phyloP scores from a whole-genome alignment of 2,888 invertebrate genomes.

The Schizaphis graminum region DNA sequence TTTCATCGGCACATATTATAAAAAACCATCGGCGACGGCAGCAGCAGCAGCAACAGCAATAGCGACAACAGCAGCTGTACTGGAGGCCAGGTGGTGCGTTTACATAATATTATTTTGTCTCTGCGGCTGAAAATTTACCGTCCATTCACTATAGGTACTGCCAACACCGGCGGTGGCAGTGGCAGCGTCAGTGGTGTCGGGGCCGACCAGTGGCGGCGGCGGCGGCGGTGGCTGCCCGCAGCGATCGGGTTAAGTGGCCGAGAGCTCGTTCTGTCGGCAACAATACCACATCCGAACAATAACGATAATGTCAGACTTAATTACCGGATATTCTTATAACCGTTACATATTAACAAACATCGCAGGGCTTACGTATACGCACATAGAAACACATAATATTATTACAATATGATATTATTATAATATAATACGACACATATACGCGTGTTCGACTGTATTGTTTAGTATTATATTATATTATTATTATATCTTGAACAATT shows the following conservation, averaged over 20 bases:
- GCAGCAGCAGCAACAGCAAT: background rate
- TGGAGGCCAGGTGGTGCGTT: slow-evolving; percentile 58
- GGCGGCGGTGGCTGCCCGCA: slow-evolving; percentile 10
- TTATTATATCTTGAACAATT: background rate
- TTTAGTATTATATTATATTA: background rate
- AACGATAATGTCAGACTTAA: slow-evolving; percentile 44
- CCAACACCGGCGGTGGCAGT: background rate
- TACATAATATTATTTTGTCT: slow-evolving; percentile 60
- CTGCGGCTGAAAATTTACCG: slow-evolving; percentile 52
- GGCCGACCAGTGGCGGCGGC: slow-evolving; percentile 7
- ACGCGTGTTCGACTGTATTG: background rate
- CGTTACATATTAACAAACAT: slow-evolving; percentile 41
- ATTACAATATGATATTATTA: background rate
- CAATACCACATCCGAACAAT: slow-evolving; percentile 41
- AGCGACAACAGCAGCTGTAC: slow-evolving; percentile 50
- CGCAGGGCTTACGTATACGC: background rate
- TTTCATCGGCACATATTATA: background rate
- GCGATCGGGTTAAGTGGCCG: slow-evolving; percentile 59
- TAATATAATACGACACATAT: background rate
- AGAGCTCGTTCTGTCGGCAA: slow-evolving; percentile 37
- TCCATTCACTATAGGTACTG: slow-evolving; percentile 3
- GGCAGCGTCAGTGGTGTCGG: slow-evolving; percentile 15
- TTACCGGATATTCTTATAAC: slow-evolving; percentile 59
- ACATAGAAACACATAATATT: background rate
- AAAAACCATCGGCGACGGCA: slow-evolving; percentile 15